Percentiles rank a stretch among this genome's conserved stretches.
Conservation (phyloP, 2,113 vertebrate species). For the Struthidea cinerea region DNA sequence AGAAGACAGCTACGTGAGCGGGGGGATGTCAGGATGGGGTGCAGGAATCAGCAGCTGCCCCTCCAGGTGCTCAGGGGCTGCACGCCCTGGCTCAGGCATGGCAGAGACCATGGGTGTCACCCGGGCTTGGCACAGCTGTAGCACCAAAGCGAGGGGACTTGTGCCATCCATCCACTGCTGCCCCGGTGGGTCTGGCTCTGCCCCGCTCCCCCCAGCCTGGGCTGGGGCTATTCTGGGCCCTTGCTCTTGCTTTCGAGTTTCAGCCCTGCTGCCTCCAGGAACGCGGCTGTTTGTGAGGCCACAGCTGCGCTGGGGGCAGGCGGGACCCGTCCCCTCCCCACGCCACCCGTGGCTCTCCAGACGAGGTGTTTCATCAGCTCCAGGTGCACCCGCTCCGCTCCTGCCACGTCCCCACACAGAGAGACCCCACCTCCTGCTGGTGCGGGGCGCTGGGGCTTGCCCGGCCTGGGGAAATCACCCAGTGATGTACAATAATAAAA, state of each 20-base stretch:
- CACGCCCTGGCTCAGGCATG: neutral
- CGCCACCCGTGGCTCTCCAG: neutral
- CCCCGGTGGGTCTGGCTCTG: neutral
- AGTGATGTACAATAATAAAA: neutral
- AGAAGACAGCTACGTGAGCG: fast-evolving
- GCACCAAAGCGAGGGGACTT: fast-evolving
- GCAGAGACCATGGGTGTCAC: neutral
- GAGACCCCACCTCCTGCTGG: neutral
- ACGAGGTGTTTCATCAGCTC: neutral
- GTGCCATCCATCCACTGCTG: fast-evolving
- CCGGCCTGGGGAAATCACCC: neutral
- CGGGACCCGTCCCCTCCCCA: neutral
- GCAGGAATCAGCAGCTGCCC: neutral
- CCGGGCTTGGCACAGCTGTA: fast-evolving
- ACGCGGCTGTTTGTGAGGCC: neutral
- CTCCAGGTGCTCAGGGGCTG: fast-evolving
- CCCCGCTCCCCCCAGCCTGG: neutral
- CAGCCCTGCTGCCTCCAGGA: neutral
- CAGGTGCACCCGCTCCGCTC: neutral
- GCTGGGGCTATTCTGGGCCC: neutral
- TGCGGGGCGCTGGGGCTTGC: fast-evolving
- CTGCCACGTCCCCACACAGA: neutral
- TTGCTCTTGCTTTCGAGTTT: conserved; percentile 45
- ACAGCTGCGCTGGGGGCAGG: neutral
- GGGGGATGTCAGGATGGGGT: fast-evolving